A percentile compares a stretch with the other conserved stretches of the same genome.
These are phyloP conservation scores for Dorcus parallelipipedus DNA, from an alignment of 2,888 invertebrate genomes.

Conservation along the genomic window DNA sequence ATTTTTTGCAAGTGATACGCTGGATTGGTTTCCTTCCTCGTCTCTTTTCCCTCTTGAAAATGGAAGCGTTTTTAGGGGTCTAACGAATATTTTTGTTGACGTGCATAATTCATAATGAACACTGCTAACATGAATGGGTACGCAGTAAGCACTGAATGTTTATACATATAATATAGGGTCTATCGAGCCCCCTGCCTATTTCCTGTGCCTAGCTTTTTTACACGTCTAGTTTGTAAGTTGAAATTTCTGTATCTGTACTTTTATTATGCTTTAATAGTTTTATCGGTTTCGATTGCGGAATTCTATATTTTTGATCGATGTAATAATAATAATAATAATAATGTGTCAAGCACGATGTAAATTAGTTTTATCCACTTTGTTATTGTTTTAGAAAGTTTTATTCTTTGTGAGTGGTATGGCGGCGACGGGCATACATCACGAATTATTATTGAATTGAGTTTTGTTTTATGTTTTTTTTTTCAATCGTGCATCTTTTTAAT, in stretches of 20 bases:
- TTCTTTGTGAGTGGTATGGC: background rate
- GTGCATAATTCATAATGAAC: background rate
- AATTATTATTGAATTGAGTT: background rate
- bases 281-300: background rate
- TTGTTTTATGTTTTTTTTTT: background rate
- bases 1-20: too few relatives aligned
- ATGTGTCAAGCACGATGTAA: background rate
- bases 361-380: background rate
- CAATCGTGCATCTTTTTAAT: background rate
- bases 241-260: background rate
- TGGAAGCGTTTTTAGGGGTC: too few relatives aligned
- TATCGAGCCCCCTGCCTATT: constrained; percentile 22
- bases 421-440: too few relatives aligned
- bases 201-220: constrained; percentile 42
- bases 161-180: constrained; percentile 7
- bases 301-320: background rate
- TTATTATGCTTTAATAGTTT: background rate
- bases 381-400: constrained; percentile 1
- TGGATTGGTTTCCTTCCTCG: too few relatives aligned
- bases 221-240: constrained; percentile 10
- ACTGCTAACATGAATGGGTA: constrained; percentile 17
- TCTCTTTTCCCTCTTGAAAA: too few relatives aligned
- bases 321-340: background rate
- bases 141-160: constrained; percentile 25
- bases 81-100: too few relatives aligned